Evolutionary conservation across 2,797 vertebrate genomes (phyloP).

Genomic region (Zalophus californianus): DNA sequence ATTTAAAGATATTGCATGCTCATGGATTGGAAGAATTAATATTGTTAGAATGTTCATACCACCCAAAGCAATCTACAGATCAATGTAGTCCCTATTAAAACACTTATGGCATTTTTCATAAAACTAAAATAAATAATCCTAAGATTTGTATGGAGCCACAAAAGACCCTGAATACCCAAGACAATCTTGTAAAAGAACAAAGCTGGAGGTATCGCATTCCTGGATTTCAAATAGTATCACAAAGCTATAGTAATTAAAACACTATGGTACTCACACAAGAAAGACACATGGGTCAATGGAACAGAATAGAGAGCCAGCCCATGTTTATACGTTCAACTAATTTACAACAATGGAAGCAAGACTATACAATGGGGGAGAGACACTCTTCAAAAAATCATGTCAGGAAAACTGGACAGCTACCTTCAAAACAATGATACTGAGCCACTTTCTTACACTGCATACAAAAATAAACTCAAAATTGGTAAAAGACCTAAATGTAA

Average conservation of each 20-base stretch:
- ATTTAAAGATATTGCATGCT: neutral
- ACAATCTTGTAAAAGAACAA: neutral
- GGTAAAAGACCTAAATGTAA: neutral
- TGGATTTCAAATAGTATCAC: neutral
- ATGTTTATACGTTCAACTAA: neutral
- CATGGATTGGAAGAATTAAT: neutral
- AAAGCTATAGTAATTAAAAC: neutral
- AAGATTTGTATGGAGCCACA: neutral
- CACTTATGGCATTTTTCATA: neutral
- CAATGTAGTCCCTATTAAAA: neutral
- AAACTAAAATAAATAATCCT: neutral
- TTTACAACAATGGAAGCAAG: neutral
- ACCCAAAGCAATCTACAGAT: neutral
- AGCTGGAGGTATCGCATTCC: neutral
- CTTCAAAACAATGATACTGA: neutral
- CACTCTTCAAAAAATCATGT: neutral
- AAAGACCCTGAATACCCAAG: neutral
- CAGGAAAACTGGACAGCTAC: neutral
- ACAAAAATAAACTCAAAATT: neutral
- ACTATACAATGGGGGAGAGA: neutral
- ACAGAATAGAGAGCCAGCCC: neutral
- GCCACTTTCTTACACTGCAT: neutral
- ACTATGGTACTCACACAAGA: neutral
- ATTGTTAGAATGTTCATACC: neutral
- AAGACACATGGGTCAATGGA: neutral